phyloP scores from a whole-genome alignment of 2,888 invertebrate species.

The Acrobeloides nanus region DNA sequence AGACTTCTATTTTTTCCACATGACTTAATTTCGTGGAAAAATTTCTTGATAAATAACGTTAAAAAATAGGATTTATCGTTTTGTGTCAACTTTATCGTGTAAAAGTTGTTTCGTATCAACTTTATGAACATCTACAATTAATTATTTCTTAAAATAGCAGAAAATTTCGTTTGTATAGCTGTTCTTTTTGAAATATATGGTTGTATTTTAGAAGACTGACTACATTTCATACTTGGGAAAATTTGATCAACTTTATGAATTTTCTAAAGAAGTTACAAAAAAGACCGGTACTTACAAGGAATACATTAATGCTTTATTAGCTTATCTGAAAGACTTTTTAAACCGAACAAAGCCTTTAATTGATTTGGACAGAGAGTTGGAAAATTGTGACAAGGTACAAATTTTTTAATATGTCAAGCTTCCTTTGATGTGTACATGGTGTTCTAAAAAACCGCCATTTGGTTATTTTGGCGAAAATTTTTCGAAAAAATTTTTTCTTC shows the following conservation, averaged over 20 bases:
- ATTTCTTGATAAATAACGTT: background rate
- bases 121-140: background rate
- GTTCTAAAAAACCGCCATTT: slow-evolving; percentile 4
- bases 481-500: too few species aligned
- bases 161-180: background rate
- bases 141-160: background rate
- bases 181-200: background rate
- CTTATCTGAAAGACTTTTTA: slow-evolving; percentile 44
- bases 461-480: too few species aligned
- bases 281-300: slow-evolving; percentile 56
- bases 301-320: slow-evolving; percentile 69
- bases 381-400: slow-evolving; percentile 16
- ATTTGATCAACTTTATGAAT: slow-evolving; percentile 90
- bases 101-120: background rate
- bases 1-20: too few species aligned
- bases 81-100: background rate
- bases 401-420: slow-evolving; percentile 5
- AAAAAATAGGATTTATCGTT: background rate
- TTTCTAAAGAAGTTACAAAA: slow-evolving; percentile 67
- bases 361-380: slow-evolving; percentile 33
- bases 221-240: slow-evolving; percentile 87
- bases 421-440: slow-evolving; percentile 1
- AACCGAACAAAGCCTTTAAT: slow-evolving; percentile 43
- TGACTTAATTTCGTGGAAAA: too few species aligned
- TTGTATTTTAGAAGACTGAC: slow-evolving; percentile 63